Conservation (phyloP, 2,113 vertebrate genomes). For the Artemisiospiza belli region DNA sequence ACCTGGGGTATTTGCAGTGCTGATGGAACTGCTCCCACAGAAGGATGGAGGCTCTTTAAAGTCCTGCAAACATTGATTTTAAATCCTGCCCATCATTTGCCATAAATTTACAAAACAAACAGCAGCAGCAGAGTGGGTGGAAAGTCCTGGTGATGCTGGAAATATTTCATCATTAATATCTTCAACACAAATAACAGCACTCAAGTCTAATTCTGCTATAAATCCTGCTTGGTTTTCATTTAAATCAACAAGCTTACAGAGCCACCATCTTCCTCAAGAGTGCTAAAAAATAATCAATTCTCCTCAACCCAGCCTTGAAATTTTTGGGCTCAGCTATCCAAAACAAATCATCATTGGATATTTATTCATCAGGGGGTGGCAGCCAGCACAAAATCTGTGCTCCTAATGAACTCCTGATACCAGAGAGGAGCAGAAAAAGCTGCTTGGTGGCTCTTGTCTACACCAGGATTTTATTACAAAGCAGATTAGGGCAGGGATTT, state of each 20-base stretch:
- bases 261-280: not conserved
- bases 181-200: not conserved
- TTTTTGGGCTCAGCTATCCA: not conserved
- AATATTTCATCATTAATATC: not conserved
- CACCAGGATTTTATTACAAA: not conserved
- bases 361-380: not conserved
- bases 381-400: not conserved
- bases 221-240: not conserved
- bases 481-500: not conserved
- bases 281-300: not conserved
- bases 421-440: not conserved
- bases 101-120: not conserved
- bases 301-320: not conserved
- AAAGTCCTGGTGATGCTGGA: not conserved
- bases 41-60: not conserved
- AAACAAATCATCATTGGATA: not conserved
- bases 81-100: not conserved
- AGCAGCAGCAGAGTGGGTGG: not conserved
- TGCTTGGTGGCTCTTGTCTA: not conserved
- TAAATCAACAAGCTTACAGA: not conserved
- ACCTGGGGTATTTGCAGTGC: too few relatives aligned
- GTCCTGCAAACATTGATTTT: not conserved
- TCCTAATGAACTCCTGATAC: not conserved
- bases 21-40: too few relatives aligned
- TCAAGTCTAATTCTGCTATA: not conserved